Evolutionary conservation across 2,797 vertebrate species (phyloP).

Genomic region (Lutjanus argentimaculatus): DNA sequence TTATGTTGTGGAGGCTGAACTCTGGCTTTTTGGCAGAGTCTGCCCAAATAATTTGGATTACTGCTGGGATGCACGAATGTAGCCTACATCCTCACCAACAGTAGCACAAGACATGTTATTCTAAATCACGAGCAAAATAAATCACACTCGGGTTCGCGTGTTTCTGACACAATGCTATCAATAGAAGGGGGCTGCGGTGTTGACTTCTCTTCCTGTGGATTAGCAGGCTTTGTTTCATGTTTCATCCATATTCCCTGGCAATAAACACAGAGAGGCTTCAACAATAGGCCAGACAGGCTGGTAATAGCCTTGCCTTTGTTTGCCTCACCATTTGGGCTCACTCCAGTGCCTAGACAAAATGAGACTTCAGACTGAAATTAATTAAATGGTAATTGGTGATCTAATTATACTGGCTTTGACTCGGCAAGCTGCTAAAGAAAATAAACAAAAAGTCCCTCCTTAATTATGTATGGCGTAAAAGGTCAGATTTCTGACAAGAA

Average conservation of each 20-base stretch:
- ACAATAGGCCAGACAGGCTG: slow-evolving; percentile 85
- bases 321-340: slow-evolving; percentile 84
- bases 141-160: slow-evolving; percentile 75
- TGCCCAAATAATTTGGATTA: slow-evolving; percentile 72
- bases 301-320: slow-evolving; percentile 87
- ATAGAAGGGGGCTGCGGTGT: slow-evolving; percentile 70
- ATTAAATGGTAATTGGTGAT: slow-evolving; percentile 91
- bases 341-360: slow-evolving; percentile 86
- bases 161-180: slow-evolving; percentile 83
- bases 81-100: slow-evolving; percentile 50
- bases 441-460: slow-evolving; percentile 87
- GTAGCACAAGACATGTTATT: slow-evolving; percentile 66
- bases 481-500: slow-evolving; percentile 89
- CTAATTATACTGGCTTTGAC: slow-evolving; percentile 90
- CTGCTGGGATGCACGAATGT: slow-evolving; percentile 54
- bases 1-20: slow-evolving; percentile 62
- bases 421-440: slow-evolving; percentile 86
- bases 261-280: slow-evolving; percentile 81
- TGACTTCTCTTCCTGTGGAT: slow-evolving; percentile 83
- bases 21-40: slow-evolving; percentile 66
- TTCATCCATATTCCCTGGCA: slow-evolving; percentile 86
- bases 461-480: slow-evolving; percentile 88
- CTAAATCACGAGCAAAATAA: slow-evolving; percentile 80
- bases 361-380: slow-evolving; percentile 90
- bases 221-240: slow-evolving; percentile 85